Conservation (phyloP, 2,113 vertebrate genomes). For the Bagarius yarrelli region DNA sequence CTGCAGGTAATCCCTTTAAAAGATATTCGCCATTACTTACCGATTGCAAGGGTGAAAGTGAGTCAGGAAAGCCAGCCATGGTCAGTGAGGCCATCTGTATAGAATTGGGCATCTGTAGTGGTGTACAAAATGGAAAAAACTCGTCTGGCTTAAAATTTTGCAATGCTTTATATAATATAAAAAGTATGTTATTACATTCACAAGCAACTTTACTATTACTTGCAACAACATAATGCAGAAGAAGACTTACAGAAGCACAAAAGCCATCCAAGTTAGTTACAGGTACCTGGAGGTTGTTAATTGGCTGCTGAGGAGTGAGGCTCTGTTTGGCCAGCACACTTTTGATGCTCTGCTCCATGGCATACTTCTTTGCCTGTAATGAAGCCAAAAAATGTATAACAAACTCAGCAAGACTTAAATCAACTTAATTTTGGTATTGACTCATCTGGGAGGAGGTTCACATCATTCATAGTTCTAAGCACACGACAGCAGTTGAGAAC, state of each 20-base stretch:
- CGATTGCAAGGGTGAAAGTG: slow-evolving; percentile 95
- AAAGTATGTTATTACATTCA: not conserved
- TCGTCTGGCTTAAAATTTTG: slow-evolving; percentile 37
- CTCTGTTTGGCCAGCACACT: slow-evolving; percentile 99
- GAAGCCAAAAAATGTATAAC: not conserved
- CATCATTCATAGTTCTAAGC: not conserved
- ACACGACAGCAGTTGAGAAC: slow-evolving; percentile 70
- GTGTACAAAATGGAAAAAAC: no score
- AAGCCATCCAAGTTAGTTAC: not conserved
- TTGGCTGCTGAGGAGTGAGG: slow-evolving; percentile 91
- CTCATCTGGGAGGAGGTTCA: not conserved
- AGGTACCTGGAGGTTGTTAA: slow-evolving; percentile 95
- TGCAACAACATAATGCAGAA: not conserved
- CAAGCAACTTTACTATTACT: not conserved
- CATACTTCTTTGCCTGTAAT: slow-evolving; percentile 95
- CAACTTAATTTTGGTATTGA: not conserved
- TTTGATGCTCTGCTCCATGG: slow-evolving; percentile 99
- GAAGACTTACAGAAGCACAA: not conserved
- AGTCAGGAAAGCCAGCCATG: slow-evolving; percentile 88
- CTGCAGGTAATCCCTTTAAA: no score
- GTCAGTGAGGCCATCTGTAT: slow-evolving; percentile 95
- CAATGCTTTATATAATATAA: not conserved
- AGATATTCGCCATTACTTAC: slow-evolving; percentile 70
- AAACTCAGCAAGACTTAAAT: not conserved
- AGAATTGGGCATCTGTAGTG: slow-evolving; percentile 85